These are phyloP conservation scores for Aplochiton taeniatus DNA, from an alignment of 2,797 vertebrate genomes.

Conservation along the genomic window DNA sequence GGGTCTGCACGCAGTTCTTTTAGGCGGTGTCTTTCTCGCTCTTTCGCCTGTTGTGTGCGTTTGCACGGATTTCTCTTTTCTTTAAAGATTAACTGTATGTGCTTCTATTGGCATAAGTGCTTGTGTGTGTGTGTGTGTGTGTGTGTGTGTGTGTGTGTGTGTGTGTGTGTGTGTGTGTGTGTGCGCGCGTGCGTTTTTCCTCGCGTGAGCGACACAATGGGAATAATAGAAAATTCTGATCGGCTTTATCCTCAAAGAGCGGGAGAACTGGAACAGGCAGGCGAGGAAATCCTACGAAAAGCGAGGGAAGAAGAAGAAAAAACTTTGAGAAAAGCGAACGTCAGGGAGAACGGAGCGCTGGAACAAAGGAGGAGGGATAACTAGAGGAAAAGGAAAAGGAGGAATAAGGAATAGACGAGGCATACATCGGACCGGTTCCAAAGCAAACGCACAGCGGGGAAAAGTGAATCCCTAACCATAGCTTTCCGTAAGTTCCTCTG, in stretches of 20 bases:
- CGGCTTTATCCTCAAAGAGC: constrained; percentile 26
- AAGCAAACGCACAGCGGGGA: too few species aligned
- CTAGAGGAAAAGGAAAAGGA: neutral
- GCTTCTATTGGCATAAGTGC: constrained; percentile 12
- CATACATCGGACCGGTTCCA: too few species aligned
- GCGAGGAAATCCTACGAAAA: neutral
- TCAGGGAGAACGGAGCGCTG: neutral
- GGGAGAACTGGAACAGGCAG: constrained; percentile 5
- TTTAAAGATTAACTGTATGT: neutral
- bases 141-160: constrained; percentile 5
- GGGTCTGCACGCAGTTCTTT: neutral
- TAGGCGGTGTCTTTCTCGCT: neutral
- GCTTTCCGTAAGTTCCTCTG: too few species aligned
- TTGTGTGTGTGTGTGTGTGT: constrained; percentile 16
- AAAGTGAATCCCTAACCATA: too few species aligned
- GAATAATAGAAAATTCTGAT: constrained; percentile 31
- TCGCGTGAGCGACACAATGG: constrained; percentile 2
- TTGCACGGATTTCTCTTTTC: neutral
- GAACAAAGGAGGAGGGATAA: neutral
- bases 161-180: neutral
- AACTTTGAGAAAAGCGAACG: neutral
- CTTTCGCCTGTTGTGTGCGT: neutral
- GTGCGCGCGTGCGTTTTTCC: neutral
- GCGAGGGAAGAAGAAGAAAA: neutral
- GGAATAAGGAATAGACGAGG: neutral